Percentiles rank a stretch among this genome's conserved stretches.
Conservation (phyloP, 2,888 invertebrate species). For the Metopia argyrocephala region DNA sequence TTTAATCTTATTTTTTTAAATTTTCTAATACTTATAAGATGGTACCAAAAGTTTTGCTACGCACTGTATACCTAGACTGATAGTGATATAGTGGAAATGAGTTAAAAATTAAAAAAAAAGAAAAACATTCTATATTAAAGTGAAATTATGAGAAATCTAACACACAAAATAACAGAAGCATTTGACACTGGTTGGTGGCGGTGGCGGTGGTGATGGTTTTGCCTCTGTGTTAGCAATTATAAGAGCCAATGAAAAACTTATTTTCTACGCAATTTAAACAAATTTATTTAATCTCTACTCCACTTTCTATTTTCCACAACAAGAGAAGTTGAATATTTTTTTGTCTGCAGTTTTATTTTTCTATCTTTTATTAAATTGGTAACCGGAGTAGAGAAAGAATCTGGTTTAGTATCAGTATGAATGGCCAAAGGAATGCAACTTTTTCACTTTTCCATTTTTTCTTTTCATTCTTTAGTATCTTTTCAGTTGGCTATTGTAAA, state of each 20-base stretch:
- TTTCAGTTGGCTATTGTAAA: slow-evolving; percentile 40
- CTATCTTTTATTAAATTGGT: slow-evolving; percentile 56
- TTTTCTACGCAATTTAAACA: slow-evolving; percentile 59
- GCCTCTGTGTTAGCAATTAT: slow-evolving; percentile 20
- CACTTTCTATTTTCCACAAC: not conserved
- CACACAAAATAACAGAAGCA: not conserved
- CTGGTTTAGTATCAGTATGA: not conserved
- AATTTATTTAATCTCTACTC: slow-evolving; percentile 27
- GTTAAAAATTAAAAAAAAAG: slow-evolving; percentile 47
- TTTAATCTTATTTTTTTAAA: too few relatives aligned
- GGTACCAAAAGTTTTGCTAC: too few relatives aligned
- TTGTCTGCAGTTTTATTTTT: slow-evolving; percentile 57
- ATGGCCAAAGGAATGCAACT: slow-evolving; percentile 42
- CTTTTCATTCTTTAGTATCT: slow-evolving; percentile 19
- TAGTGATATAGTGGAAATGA: slow-evolving; percentile 28
- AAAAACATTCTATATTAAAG: too few relatives aligned
- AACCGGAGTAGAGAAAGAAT: slow-evolving; percentile 28
- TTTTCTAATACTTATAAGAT: too few relatives aligned
- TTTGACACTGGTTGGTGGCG: not conserved
- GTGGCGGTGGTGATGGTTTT: slow-evolving; percentile 15
- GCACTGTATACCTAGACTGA: not conserved
- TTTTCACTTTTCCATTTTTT: slow-evolving; percentile 2
- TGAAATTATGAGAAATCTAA: slow-evolving; percentile 49
- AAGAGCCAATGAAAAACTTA: slow-evolving; percentile 55
- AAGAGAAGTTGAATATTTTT: slow-evolving; percentile 11